Conservation (phyloP, 2,113 vertebrate genomes). For the Tonatia bakeri region DNA sequence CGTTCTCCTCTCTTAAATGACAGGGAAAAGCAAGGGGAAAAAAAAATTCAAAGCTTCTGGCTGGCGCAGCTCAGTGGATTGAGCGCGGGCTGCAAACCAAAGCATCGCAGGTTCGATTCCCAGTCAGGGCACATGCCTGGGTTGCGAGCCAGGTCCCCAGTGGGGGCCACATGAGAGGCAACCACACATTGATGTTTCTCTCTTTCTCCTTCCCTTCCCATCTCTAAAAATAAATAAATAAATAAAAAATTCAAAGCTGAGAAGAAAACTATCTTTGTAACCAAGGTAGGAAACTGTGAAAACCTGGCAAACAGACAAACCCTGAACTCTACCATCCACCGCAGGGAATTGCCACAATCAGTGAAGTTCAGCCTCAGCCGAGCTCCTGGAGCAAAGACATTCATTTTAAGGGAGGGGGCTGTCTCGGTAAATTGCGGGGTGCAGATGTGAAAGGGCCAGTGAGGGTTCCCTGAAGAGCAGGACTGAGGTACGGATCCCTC, state of each 20-base stretch:
- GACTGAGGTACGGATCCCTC: rapidly evolving
- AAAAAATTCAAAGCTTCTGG: too few relatives aligned
- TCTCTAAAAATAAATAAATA: too few relatives aligned
- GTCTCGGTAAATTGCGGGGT: not conserved
- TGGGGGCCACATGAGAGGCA: too few relatives aligned
- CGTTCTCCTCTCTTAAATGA: not conserved
- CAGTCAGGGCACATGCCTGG: too few relatives aligned
- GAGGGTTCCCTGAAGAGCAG: not conserved
- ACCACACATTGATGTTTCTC: too few relatives aligned
- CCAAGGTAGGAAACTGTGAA: not conserved
- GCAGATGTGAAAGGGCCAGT: not conserved
- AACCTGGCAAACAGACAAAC: not conserved
- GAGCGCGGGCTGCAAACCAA: too few relatives aligned
- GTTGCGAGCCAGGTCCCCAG: too few relatives aligned
- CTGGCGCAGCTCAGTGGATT: too few relatives aligned
- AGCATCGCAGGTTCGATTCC: too few relatives aligned
- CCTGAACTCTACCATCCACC: not conserved
- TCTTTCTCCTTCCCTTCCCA: too few relatives aligned
- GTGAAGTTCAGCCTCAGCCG: not conserved
- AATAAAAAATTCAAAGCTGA: not conserved
- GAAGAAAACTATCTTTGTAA: not conserved
- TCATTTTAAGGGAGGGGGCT: not conserved
- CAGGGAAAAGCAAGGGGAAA: not conserved
- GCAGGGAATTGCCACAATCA: not conserved
- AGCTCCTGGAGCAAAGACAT: not conserved